phyloP scores from a whole-genome alignment of 2,113 vertebrate genomes.

The Plecotus auritus region DNA sequence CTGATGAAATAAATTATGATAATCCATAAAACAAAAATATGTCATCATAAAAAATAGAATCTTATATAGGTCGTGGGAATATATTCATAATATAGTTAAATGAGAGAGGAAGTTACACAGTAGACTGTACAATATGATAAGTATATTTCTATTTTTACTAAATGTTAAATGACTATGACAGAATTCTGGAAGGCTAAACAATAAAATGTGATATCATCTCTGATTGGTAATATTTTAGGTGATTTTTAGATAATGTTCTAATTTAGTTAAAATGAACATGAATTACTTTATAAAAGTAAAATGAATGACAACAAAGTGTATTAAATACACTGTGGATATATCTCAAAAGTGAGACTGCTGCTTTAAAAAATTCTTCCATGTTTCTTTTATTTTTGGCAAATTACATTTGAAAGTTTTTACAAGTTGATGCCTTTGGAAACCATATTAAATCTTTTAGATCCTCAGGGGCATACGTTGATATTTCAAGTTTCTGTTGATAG shows the following conservation, averaged over 20 bases:
- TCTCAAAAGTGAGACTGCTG: neutral
- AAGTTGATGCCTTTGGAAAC: constrained; percentile 18
- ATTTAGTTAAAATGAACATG: neutral
- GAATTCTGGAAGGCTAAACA: neutral
- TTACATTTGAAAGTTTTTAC: neutral
- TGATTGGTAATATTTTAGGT: constrained; percentile 10
- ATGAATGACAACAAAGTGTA: neutral
- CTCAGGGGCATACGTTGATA: neutral
- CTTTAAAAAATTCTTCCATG: neutral
- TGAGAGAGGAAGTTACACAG: neutral
- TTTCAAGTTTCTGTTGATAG: neutral
- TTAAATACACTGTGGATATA: neutral
- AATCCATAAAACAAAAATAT: neutral
- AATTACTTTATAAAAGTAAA: neutral
- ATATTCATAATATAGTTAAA: neutral
- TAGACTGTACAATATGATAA: neutral
- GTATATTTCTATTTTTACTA: neutral
- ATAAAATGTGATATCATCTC: neutral
- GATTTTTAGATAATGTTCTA: constrained; percentile 17
- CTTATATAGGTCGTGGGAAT: neutral
- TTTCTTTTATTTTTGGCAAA: constrained; percentile 38
- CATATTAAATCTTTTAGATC: neutral
- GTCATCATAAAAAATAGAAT: neutral
- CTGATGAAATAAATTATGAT: neutral
- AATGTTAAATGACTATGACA: constrained; percentile 3